A percentile compares a stretch with the other conserved stretches of the same genome.
Evolutionary conservation across 2,888 invertebrate species (phyloP).

Genomic region (Cheilosia pagana): DNA sequence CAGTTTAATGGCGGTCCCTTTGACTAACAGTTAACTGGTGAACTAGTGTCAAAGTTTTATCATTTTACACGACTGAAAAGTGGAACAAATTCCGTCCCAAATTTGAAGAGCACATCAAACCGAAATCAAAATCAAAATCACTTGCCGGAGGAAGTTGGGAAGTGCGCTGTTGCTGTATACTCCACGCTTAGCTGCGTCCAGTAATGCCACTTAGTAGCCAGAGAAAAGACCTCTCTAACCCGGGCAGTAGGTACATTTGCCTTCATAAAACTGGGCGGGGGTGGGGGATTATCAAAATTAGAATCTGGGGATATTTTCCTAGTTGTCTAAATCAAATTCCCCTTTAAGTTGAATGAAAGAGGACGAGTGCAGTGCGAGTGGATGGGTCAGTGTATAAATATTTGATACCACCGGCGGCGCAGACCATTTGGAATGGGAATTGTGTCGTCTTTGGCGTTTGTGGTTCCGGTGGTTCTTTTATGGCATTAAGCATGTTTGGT

Average conservation of each 20-base stretch:
- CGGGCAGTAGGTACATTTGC: background rate
- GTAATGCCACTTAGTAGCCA: background rate
- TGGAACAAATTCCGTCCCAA: background rate
- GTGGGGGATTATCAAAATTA: conserved; percentile 12
- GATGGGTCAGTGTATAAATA: background rate
- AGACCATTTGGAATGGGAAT: conserved; percentile 15
- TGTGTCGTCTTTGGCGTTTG: background rate
- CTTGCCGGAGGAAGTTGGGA: background rate
- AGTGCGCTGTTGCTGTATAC: background rate
- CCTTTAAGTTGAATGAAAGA: conserved; percentile 2
- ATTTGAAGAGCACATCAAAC: background rate
- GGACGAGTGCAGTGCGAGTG: background rate
- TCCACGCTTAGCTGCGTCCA: background rate
- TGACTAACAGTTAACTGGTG: background rate
- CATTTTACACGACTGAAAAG: background rate
- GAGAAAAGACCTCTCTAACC: conserved; percentile 2
- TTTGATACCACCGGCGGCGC: background rate
- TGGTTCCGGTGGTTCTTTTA: conserved; percentile 4
- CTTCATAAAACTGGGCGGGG: conserved; percentile 9
- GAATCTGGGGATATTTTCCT: conserved; percentile 20
- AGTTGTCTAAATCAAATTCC: conserved; percentile 16
- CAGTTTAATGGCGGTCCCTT: background rate
- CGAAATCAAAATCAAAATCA: conserved; percentile 1
- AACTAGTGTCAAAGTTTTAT: background rate
- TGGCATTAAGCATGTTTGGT: conserved; percentile 3